phyloP scores from a whole-genome alignment of 2,888 invertebrate genomes.

The Drosophila quinaria region DNA sequence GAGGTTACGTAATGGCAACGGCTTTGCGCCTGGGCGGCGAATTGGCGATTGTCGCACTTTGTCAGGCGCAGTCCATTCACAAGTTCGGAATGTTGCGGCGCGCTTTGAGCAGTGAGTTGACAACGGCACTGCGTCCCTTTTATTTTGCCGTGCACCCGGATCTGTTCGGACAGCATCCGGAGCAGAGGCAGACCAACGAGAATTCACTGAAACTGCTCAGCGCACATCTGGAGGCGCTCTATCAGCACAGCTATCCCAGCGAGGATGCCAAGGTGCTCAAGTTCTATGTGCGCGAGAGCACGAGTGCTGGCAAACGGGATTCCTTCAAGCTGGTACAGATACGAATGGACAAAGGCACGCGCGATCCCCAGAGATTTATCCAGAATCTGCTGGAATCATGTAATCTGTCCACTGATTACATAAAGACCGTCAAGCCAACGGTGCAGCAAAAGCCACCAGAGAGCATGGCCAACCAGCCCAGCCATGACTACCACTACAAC shows the following conservation, averaged over 20 bases:
- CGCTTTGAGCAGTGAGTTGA: slow-evolving; percentile 88
- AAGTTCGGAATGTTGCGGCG: slow-evolving; percentile 27
- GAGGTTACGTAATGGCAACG: slow-evolving; percentile 64
- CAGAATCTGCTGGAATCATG: slow-evolving; percentile 91
- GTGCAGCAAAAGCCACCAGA: slow-evolving; percentile 27
- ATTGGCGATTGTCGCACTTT: slow-evolving; percentile 3
- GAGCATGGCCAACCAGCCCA: slow-evolving; percentile 57
- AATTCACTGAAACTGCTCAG: slow-evolving; percentile 95
- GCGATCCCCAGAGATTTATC: slow-evolving; percentile 91
- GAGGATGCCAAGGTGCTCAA: slow-evolving; percentile 87
- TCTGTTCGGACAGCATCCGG: slow-evolving; percentile 96
- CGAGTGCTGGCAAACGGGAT: slow-evolving; percentile 77
- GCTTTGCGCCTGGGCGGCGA: slow-evolving; percentile 34
- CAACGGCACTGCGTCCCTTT: slow-evolving; percentile 96
- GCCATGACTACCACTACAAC: slow-evolving; percentile 76
- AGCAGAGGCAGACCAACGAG: slow-evolving; percentile 95
- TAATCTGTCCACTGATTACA: slow-evolving; percentile 94
- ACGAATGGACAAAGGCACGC: slow-evolving; percentile 88
- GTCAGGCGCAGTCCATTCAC: slow-evolving; percentile 14
- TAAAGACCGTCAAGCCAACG: slow-evolving; percentile 89
- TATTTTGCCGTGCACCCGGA: slow-evolving; percentile 98
- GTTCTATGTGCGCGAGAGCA: slow-evolving; percentile 91
- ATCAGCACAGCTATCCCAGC: slow-evolving; percentile 86
- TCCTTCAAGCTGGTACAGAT: slow-evolving; percentile 92
- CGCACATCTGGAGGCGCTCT: slow-evolving; percentile 92